A percentile compares a stretch with the other conserved stretches of the same genome.
phyloP scores from a whole-genome alignment of 2,797 vertebrate species.

The Taenioides sp. region DNA sequence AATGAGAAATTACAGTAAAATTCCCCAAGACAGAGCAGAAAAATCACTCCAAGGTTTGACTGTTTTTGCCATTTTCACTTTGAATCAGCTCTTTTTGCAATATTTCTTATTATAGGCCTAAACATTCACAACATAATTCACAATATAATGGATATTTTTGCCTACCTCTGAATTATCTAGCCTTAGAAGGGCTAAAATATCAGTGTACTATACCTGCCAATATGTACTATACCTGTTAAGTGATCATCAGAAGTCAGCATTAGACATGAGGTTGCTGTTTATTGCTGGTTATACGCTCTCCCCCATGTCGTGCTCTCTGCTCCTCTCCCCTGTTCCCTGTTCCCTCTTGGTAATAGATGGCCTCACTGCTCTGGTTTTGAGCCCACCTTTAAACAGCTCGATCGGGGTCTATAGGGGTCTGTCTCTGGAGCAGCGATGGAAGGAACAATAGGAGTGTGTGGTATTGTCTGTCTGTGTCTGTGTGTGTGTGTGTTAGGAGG shows the following conservation, averaged over 20 bases:
- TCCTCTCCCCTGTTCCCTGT: constrained; percentile 28
- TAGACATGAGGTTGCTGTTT: constrained; percentile 22
- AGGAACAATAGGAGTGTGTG: constrained; percentile 65
- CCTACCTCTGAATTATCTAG: too few relatives aligned
- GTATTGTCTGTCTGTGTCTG: constrained; percentile 33
- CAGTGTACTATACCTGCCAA: too few relatives aligned
- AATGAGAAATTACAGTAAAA: too few relatives aligned
- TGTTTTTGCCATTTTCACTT: too few relatives aligned
- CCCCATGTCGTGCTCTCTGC: constrained; percentile 24
- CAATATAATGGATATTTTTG: too few relatives aligned
- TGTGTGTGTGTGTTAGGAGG: constrained; percentile 34
- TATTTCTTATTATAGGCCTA: too few relatives aligned
- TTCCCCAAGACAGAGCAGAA: too few relatives aligned
- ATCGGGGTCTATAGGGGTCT: constrained; percentile 70
- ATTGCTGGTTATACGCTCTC: constrained; percentile 20
- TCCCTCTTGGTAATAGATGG: constrained; percentile 76
- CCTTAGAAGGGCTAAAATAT: neutral
- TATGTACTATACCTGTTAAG: neutral
- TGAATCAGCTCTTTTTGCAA: too few relatives aligned
- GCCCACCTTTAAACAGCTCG: constrained; percentile 81
- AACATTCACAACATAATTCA: too few relatives aligned
- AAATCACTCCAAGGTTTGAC: too few relatives aligned
- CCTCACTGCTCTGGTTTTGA: constrained; percentile 67
- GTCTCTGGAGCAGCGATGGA: constrained; percentile 66
- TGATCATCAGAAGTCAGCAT: neutral